Evolutionary conservation across 2,113 vertebrate genomes (phyloP), one percentile per base, ranked within the genome.

Genomic region (Sylvicapra grimmia): DNA sequence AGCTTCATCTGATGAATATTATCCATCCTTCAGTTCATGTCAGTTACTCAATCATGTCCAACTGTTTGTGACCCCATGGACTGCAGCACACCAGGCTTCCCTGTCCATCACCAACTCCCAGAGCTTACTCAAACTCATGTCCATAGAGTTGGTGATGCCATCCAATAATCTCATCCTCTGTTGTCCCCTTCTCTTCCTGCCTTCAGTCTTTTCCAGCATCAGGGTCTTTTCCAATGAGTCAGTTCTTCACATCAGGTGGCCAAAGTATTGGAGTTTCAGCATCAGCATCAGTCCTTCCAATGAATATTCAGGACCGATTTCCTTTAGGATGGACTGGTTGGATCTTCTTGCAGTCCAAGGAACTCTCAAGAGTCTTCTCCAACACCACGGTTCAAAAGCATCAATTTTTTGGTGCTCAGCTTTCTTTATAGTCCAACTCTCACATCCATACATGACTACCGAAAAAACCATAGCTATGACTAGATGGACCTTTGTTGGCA

Each of bases 321-420:
- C 65, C n/a, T 72, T 36, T 72, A 36, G n/a, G 2, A 72, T 36
- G 9, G n/a, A 72, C n/a, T 72, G 65, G 19, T 36, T 72, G n/a
- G n/a, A 36, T 72, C n/a, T 36, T 2, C n/a, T 21, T 72, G 4
- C 18, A 23, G n/a, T 72, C 65, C 65, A 72, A 72, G 65, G 9
- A 18, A 72, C n/a, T 72, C 18, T 72, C 19, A 72, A 72, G 65
- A 72, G 65, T 72, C 65, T 72, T 72, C 65, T 23, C 65, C 65
- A 36, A 36, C n/a, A 68, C n/a, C 4, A 36, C 65, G 12, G 65
- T 36, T 36, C n/a, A 21, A 72, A 36, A 72, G 19, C n/a, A 72
- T 36, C 65, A 23, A 36, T 72, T 72, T 5, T 36, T 36, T 0
- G 0, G 19, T 0, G 0, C 65, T 72, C 65, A 72, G 2, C 9